phyloP scores from a whole-genome alignment of 2,113 vertebrate species.

The Craseonycteris thonglongyai region DNA sequence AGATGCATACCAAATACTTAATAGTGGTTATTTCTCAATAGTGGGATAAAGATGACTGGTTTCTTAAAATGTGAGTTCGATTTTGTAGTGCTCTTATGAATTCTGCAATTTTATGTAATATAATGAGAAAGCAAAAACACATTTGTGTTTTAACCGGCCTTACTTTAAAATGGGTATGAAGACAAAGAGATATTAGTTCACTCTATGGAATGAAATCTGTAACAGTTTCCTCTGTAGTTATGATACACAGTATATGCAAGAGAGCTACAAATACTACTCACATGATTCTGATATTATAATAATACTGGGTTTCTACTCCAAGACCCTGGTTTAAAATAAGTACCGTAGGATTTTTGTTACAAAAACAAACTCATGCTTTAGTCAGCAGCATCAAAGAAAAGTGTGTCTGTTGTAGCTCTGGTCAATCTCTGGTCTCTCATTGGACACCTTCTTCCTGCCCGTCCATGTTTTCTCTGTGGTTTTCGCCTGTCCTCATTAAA shows the following conservation, averaged over 20 bases:
- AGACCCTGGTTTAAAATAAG: background rate
- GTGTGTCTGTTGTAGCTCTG: background rate
- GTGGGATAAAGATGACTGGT: background rate
- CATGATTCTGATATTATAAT: background rate
- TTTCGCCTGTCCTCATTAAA: background rate
- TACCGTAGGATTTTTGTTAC: background rate
- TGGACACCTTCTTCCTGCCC: rapidly evolving
- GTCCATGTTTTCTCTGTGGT: background rate
- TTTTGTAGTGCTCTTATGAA: background rate
- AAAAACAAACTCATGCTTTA: background rate
- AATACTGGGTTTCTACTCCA: background rate
- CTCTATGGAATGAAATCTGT: background rate
- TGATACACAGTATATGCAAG: background rate
- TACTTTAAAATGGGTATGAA: background rate
- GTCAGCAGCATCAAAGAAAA: background rate
- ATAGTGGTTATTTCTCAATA: background rate
- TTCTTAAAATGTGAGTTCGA: background rate
- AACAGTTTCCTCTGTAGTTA: background rate
- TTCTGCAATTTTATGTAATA: background rate
- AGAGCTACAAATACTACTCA: background rate
- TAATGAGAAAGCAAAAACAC: background rate
- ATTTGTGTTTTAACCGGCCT: background rate
- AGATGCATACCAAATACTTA: background rate
- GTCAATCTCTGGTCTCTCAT: background rate
- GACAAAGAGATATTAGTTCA: background rate